Evolutionary conservation across 2,797 vertebrate genomes (phyloP), one percentile per base, ranked within the genome.

Genomic region (Threskiornis aethiopicus): DNA sequence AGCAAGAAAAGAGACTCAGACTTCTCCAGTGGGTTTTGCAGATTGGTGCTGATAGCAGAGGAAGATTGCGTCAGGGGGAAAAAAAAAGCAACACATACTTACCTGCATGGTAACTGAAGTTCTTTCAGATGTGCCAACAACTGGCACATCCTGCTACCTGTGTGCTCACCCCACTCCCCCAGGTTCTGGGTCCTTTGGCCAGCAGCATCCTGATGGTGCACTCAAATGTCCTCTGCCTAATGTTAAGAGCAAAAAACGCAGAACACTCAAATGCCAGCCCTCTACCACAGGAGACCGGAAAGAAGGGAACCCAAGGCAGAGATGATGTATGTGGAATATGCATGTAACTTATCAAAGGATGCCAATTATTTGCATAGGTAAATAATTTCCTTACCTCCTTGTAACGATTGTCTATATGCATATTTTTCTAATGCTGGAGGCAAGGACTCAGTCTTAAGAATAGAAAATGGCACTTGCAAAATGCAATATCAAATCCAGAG

Each of bases 231-330:
- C 95, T 95, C 93, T 97, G 96, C 96, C 96, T 97, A 96, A 95
- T 96, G 87, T 97, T 61, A 92, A 96, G 96, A 96, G 96, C 96
- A 96, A 94, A 97, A 97, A 96, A 96, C 5, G 96, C 95, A 96
- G 91, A 95, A 96, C 69, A 65, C 96, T 97, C 95, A 97, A 96
- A 96, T 4, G 83, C 95, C 93, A 96, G 91, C 84, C 89, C 42
- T 78, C 95, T 71, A 85, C 22, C 76, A 37, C 24, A 66, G 94
- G 82, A 81, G 87, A 89, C 85, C 1, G 7, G 92, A 54, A 93
- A 94, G 89, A 83, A 88, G 72, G 64, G 72, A 87, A 85, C 81
- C 95, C 95, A 1, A 94, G 81, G 72, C n/a, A 83, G 59, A 95
- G 79, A 47, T 9, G 71, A 86, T 7, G 35, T 11, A 49, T 13